Percentiles rank a stretch among this genome's conserved stretches.
Evolutionary conservation across 2,113 vertebrate species (phyloP).

Genomic region (Pituophis catenifer): DNA sequence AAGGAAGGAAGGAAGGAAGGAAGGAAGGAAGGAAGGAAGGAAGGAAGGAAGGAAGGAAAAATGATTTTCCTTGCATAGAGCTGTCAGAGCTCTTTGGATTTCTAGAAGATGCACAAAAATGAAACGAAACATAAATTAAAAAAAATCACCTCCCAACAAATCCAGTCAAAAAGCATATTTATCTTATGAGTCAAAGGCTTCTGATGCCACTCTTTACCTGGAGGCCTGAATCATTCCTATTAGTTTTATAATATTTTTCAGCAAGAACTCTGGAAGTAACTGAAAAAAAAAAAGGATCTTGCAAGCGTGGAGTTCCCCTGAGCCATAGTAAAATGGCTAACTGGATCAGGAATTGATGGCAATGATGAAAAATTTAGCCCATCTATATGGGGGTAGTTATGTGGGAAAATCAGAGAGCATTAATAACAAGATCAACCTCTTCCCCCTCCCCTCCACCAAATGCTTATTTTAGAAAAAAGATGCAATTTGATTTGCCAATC

Average conservation of each 20-base stretch:
- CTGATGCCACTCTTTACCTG: neutral
- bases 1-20: neutral
- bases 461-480: neutral
- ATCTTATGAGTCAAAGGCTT: neutral
- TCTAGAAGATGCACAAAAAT: neutral
- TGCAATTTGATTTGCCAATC: rapidly evolving
- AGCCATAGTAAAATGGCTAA: neutral
- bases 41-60: neutral
- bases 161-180: neutral
- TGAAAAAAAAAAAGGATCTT: neutral
- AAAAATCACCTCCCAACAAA: neutral
- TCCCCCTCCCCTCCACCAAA: rapidly evolving
- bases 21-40: no score
- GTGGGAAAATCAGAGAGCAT: neutral
- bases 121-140: neutral
- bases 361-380: neutral
- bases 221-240: neutral
- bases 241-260: neutral
- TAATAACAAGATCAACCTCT: neutral
- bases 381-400: neutral
- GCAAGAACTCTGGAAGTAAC: neutral
- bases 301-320: neutral
- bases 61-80: neutral
- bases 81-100: neutral
- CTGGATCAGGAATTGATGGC: neutral